These are phyloP conservation scores for Leptosomus discolor DNA, from an alignment of 2,113 vertebrate species.

Conservation along the genomic window DNA sequence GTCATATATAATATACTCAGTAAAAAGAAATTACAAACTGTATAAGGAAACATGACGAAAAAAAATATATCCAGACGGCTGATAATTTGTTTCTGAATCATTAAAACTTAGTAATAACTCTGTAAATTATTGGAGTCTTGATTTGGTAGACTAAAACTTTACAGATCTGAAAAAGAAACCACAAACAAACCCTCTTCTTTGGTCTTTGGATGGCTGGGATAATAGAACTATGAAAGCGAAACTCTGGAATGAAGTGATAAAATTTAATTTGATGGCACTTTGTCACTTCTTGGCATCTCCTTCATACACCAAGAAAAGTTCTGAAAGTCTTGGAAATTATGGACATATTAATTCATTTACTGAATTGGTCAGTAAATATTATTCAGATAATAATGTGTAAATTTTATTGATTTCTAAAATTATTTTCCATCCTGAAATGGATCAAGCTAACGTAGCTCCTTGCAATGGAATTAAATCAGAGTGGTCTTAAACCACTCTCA, in stretches of 20 bases:
- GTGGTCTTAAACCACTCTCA: not conserved
- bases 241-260: not conserved
- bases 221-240: not conserved
- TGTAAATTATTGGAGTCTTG: not conserved
- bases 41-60: not conserved
- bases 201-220: not conserved
- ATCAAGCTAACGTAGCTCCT: not conserved
- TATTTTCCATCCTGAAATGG: not conserved
- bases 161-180: not conserved
- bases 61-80: not conserved
- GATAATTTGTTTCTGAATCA: not conserved
- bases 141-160: not conserved
- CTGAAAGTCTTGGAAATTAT: not conserved
- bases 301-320: not conserved
- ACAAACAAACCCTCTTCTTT: not conserved
- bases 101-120: not conserved
- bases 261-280: not conserved
- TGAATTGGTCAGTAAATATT: not conserved
- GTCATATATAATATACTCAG: not conserved
- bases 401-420: not conserved
- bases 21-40: not conserved
- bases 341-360: not conserved
- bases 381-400: not conserved
- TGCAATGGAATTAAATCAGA: not conserved
- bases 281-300: not conserved